A percentile compares a stretch with the other conserved stretches of the same genome.
Evolutionary conservation across 2,113 vertebrate genomes (phyloP).

Genomic region (Phocoena sinus): DNA sequence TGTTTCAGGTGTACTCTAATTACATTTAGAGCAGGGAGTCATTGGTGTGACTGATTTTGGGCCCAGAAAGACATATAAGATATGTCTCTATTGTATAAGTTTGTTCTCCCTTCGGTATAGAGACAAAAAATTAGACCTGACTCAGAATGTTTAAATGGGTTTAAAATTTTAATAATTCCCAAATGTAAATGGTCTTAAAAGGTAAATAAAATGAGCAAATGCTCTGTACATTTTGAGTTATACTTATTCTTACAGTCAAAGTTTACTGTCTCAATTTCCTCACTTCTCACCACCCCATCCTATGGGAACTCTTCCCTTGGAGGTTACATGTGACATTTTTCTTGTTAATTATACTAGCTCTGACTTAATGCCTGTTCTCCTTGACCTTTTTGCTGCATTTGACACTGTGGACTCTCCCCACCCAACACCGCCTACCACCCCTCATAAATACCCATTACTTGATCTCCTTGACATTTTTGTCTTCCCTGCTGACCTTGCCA

Average conservation of each 20-base stretch:
- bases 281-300: background rate
- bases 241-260: background rate
- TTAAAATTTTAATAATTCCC: background rate
- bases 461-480: constrained; percentile 39
- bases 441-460: background rate
- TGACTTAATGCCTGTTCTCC: background rate
- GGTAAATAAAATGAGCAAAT: background rate
- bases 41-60: background rate
- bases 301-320: background rate
- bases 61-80: background rate
- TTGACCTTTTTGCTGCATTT: constrained; percentile 1
- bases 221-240: background rate
- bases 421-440: background rate
- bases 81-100: background rate
- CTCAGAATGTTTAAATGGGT: background rate
- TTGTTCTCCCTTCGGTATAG: background rate
- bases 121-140: background rate
- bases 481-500: constrained; percentile 6
- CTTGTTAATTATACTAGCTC: background rate
- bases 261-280: background rate
- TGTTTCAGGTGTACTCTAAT: background rate
- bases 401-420: background rate
- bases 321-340: background rate
- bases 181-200: background rate
- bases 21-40: background rate